Conservation (phyloP, 2,113 vertebrate species). For the Boulengeromyrus knoepffleri region DNA sequence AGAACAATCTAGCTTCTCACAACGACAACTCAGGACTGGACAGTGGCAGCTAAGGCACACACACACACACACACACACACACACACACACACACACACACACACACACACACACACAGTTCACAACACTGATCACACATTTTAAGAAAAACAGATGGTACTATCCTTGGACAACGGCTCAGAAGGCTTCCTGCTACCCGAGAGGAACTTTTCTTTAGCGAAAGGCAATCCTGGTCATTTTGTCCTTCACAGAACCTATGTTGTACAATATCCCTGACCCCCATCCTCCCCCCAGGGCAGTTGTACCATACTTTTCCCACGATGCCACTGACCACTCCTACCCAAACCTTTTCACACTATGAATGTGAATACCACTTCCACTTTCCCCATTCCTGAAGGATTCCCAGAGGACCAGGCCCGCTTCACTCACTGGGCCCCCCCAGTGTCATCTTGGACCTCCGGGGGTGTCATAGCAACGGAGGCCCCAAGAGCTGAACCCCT, state of each 20-base stretch:
- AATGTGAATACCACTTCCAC: neutral
- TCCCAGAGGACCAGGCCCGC: neutral
- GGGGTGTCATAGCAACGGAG: neutral
- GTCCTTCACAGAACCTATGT: neutral
- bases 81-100: neutral
- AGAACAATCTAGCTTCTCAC: neutral
- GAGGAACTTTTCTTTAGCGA: neutral
- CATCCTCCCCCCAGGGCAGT: neutral
- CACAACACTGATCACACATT: neutral
- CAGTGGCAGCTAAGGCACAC: neutral
- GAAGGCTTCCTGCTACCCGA: neutral
- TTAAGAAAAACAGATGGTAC: constrained; percentile 10
- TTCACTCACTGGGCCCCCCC: neutral
- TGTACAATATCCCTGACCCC: neutral
- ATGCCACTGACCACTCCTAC: neutral
- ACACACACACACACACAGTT: no score
- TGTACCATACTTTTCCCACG: neutral
- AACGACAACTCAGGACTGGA: neutral
- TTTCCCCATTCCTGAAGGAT: neutral
- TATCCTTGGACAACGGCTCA: neutral
- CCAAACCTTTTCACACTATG: neutral
- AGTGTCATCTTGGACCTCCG: neutral
- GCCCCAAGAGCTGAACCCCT: neutral
- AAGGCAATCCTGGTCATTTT: neutral
- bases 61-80: neutral